phyloP scores from a whole-genome alignment of 2,797 vertebrate genomes.

The Argya squamiceps region DNA sequence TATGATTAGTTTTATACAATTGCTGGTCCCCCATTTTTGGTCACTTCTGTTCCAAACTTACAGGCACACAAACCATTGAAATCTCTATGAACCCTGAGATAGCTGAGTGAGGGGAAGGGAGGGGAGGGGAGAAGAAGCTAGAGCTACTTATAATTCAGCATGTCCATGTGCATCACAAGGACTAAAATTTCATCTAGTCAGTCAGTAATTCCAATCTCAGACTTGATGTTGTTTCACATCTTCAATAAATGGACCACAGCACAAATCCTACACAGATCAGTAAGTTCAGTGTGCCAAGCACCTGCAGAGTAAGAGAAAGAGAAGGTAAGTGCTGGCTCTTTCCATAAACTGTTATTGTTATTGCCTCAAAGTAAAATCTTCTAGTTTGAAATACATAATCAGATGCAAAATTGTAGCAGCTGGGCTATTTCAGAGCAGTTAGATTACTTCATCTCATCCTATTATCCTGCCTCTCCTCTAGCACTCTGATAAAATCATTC shows the following conservation, averaged over 20 bases:
- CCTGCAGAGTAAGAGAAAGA: slow-evolving; percentile 61
- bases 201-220: slow-evolving; percentile 43
- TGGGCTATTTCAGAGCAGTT: slow-evolving; percentile 7
- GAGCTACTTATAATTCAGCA: slow-evolving; percentile 71
- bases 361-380: slow-evolving; percentile 8
- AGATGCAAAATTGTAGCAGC: slow-evolving; percentile 23
- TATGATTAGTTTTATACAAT: slow-evolving; percentile 82
- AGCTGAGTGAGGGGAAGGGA: slow-evolving; percentile 56
- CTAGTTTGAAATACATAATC: neutral
- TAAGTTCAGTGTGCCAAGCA: slow-evolving; percentile 35
- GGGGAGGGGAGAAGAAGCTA: neutral
- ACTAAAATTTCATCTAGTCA: slow-evolving; percentile 55
- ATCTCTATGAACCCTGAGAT: slow-evolving; percentile 79
- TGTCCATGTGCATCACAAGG: slow-evolving; percentile 60
- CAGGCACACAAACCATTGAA: slow-evolving; percentile 77
- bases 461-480: neutral
- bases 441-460: slow-evolving; percentile 9
- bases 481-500: neutral
- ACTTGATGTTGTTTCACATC: slow-evolving; percentile 56
- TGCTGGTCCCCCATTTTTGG: slow-evolving; percentile 86
- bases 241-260: slow-evolving; percentile 45
- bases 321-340: neutral
- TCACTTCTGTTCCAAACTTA: slow-evolving; percentile 66
- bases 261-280: slow-evolving; percentile 26
- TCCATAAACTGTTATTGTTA: neutral